Conservation (phyloP, 2,797 vertebrate genomes). For the Pseudochaenichthys georgianus region DNA sequence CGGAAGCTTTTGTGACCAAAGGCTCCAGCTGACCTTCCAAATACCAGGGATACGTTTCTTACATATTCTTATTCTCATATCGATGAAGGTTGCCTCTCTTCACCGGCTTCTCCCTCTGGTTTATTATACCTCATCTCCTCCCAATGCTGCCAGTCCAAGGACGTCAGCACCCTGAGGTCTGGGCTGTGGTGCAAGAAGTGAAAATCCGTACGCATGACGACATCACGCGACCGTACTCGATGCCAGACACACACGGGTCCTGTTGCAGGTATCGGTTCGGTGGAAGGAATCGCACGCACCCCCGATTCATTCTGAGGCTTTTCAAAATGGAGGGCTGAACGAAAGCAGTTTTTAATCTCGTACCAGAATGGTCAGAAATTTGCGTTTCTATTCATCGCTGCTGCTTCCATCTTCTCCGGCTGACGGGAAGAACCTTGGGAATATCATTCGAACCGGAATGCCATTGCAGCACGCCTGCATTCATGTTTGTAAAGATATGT, state of each 20-base stretch:
- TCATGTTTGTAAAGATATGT: constrained; percentile 61
- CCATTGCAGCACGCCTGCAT: constrained; percentile 11
- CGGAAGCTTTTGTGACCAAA: constrained; percentile 12
- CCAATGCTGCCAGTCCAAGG: background rate
- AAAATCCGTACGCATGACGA: background rate
- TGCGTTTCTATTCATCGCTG: constrained; percentile 42
- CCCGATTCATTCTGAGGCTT: background rate
- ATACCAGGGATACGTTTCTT: background rate
- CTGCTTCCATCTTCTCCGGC: constrained; percentile 12
- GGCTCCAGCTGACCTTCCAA: constrained; percentile 41
- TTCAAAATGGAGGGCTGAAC: constrained; percentile 9
- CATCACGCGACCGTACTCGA: background rate
- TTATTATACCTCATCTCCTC: background rate
- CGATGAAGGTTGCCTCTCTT: background rate
- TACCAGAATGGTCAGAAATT: constrained; percentile 20
- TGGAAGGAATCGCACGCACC: background rate
- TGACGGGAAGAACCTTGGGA: constrained; percentile 22
- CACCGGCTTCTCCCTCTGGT: constrained; percentile 2
- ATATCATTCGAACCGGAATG: constrained; percentile 5
- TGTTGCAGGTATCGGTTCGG: background rate
- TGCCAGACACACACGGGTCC: background rate
- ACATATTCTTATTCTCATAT: background rate
- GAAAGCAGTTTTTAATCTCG: constrained; percentile 19
- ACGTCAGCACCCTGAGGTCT: background rate
- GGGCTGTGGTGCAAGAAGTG: background rate